Evolutionary conservation across 2,113 vertebrate genomes (phyloP).

Genomic region (Rutilus rutilus): DNA sequence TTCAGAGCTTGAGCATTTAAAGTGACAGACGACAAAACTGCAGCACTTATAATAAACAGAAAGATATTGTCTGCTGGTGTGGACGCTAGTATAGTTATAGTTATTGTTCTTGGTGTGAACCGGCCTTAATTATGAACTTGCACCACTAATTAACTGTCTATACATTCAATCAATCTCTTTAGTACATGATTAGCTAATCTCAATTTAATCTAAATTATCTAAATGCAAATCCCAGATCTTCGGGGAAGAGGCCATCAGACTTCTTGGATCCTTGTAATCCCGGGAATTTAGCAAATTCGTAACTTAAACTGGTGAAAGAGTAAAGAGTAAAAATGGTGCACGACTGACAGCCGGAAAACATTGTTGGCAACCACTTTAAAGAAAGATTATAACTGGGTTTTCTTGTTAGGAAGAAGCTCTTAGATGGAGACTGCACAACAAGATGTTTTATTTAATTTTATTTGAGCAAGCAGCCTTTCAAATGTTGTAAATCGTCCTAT

Average conservation of each 20-base stretch:
- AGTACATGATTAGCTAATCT: not conserved
- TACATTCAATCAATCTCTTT: not conserved
- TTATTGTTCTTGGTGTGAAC: too few relatives aligned
- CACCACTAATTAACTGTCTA: not conserved
- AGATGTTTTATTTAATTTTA: too few relatives aligned
- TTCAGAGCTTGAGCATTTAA: too few relatives aligned
- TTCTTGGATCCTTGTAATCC: not conserved
- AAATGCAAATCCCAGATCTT: not conserved
- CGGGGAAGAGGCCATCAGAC: not conserved
- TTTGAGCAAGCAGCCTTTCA: not conserved
- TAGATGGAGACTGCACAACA: not conserved
- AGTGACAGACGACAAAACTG: too few relatives aligned
- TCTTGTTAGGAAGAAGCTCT: not conserved
- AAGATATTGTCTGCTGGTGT: too few relatives aligned
- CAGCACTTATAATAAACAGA: too few relatives aligned
- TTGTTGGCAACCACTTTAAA: not conserved
- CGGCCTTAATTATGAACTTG: not conserved
- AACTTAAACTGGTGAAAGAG: not conserved
- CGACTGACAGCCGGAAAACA: slow-evolving; percentile 9
- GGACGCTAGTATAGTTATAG: too few relatives aligned
- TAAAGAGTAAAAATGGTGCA: not conserved
- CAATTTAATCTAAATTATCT: not conserved
- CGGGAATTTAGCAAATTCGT: not conserved
- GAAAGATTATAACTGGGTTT: not conserved
- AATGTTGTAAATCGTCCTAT: slow-evolving; percentile 7